A percentile compares a stretch with the other conserved stretches of the same genome.
Conservation (phyloP, 1,140 invertebrate species). For the Sarcophaga peregrina region DNA sequence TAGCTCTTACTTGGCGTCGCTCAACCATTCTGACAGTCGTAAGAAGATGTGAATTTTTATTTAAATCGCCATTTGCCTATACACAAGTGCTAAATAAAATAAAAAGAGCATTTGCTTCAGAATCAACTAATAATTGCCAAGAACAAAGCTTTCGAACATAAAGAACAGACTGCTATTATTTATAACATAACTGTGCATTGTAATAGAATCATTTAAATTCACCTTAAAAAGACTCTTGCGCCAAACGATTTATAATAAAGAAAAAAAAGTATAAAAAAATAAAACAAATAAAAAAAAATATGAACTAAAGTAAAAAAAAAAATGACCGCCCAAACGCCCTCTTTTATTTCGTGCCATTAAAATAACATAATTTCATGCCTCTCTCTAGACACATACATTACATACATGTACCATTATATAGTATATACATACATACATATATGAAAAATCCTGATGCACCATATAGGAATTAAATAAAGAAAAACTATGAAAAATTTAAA, state of each 20-base stretch:
- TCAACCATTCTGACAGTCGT: too few species aligned
- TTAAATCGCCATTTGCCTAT: too few species aligned
- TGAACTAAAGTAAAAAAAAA: neutral
- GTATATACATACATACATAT: neutral
- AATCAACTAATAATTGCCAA: too few species aligned
- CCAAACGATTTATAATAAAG: neutral
- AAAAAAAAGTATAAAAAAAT: too few species aligned
- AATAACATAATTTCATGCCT: too few species aligned
- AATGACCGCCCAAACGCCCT: neutral
- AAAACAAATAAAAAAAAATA: too few species aligned
- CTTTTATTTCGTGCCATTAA: neutral
- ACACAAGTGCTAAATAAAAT: too few species aligned
- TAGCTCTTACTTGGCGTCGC: too few species aligned
- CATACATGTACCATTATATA: neutral
- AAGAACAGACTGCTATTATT: neutral
- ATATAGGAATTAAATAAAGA: constrained; percentile 34
- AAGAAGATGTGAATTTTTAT: too few species aligned
- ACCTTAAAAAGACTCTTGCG: neutral
- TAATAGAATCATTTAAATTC: neutral
- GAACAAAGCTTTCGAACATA: too few species aligned
- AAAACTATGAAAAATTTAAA: constrained; percentile 10
- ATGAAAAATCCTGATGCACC: constrained; percentile 27
- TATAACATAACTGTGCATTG: neutral
- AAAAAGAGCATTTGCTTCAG: too few species aligned
- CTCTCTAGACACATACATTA: neutral